Evolutionary conservation across 2,888 invertebrate species (phyloP), one percentile per base, ranked within the genome.

Genomic region (Cancer borealis): DNA sequence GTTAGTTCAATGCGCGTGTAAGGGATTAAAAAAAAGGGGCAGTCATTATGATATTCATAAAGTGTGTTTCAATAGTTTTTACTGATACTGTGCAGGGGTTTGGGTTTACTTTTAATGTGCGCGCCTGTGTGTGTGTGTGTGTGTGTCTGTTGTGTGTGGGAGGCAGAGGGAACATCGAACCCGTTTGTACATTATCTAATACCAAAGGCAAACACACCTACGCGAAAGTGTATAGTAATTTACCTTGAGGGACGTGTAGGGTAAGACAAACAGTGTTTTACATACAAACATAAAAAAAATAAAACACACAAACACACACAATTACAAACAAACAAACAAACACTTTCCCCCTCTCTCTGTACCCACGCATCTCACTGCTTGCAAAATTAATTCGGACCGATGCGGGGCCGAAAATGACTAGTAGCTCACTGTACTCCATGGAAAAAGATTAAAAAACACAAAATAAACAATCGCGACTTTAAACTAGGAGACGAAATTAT

Each of bases 1-100:
- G 66, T 66, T n/a, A n/a, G 66, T n/a, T 66, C 66, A 66, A 66
- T 17, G 66, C n/a, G n/a, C n/a, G n/a, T 66, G 66, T 4, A 66
- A 66, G n/a, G 66, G 66, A 66, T 66, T 66, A 6, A 66, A 66
- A 66, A 66, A 54, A 39, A 66, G n/a, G 66, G n/a, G 66, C 21
- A 21, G n/a, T 21, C 66, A 66, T 66, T 66, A 66, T 66, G 66
- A 21, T 66, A 21, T 66, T n/a, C 21, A 66, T 66, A 66, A 21
- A n/a, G 66, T 66, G n/a, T 66, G 66, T 66, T 66, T 66, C 66
- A 66, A 66, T 66, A 66, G 66, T 66, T 66, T 66, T 66, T n/a
- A 66, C 66, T 66, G 66, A 66, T 66, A 66, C n/a, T 66, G n/a
- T 66, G 66, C n/a, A 8, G 6, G 66, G 21, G 17, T 66, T 6